phyloP scores from a whole-genome alignment of 2,113 vertebrate species.

The Spilogale gracilis region DNA sequence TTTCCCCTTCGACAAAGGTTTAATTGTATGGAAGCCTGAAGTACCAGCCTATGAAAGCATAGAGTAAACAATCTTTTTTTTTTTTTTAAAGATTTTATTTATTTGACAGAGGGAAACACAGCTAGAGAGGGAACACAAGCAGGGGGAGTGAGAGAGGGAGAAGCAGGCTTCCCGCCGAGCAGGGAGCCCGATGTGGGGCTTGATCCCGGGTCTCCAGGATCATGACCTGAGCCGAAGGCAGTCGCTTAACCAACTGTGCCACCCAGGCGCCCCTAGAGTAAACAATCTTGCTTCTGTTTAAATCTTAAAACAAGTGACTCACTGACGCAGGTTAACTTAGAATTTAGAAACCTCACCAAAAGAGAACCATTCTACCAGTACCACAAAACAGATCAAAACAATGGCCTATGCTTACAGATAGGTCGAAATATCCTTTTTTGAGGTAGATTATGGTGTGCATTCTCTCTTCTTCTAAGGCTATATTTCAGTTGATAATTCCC shows the following conservation, averaged over 20 bases:
- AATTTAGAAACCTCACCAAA: neutral
- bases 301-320: neutral
- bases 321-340: neutral
- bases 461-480: neutral
- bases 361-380: neutral
- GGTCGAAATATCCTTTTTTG: neutral
- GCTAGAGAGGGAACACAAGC: no score
- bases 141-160: no score
- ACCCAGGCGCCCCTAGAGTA: neutral
- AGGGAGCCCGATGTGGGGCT: no score
- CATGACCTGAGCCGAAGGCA: no score
- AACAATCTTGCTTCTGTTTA: neutral
- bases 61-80: neutral
- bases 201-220: no score
- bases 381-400: neutral
- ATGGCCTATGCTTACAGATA: accelerated
- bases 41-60: neutral
- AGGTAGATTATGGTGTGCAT: accelerated
- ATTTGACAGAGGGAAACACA: no score
- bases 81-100: no score
- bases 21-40: neutral
- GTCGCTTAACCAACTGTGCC: no score
- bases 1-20: neutral
- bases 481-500: neutral
- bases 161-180: no score